Conservation (phyloP, 2,888 invertebrate species). For the Pogonocherus hispidulus region DNA sequence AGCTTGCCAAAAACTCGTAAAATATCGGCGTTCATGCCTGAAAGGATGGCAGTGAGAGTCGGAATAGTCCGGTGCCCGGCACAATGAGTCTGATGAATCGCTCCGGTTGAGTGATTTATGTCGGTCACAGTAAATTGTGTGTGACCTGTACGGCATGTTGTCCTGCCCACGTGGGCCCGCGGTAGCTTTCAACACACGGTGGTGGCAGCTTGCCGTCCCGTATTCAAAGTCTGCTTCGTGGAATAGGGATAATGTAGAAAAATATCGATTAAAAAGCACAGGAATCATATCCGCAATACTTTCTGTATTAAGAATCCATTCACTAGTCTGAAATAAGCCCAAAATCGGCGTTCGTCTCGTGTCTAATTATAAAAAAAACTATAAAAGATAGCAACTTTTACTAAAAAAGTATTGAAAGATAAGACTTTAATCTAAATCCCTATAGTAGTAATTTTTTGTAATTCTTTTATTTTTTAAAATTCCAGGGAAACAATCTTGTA, state of each 20-base stretch:
- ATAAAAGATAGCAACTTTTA: no score
- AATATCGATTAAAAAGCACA: no score
- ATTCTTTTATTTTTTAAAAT: no score
- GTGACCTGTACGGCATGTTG: conserved; percentile 63
- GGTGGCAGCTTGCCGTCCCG: not conserved
- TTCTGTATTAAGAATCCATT: no score
- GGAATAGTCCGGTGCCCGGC: conserved; percentile 49
- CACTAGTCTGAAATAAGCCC: no score
- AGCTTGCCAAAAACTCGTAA: conserved; percentile 79
- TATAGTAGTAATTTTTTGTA: no score
- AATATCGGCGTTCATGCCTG: conserved; percentile 74
- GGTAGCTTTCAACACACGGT: not conserved
- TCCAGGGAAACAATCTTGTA: no score
- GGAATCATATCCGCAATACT: no score
- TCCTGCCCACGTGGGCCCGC: conserved; percentile 52
- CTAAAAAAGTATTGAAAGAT: no score
- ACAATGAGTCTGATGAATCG: conserved; percentile 70
- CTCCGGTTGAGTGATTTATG: conserved; percentile 69
- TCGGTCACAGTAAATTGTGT: conserved; percentile 69
- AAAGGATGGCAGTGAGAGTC: conserved; percentile 58
- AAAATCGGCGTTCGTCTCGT: no score
- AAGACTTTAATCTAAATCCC: no score
- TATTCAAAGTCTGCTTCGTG: not conserved
- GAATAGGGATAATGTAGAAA: not conserved
- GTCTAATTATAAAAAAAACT: no score